phyloP scores from a whole-genome alignment of 2,888 invertebrate species.

The Ectemnius cavifrons region DNA sequence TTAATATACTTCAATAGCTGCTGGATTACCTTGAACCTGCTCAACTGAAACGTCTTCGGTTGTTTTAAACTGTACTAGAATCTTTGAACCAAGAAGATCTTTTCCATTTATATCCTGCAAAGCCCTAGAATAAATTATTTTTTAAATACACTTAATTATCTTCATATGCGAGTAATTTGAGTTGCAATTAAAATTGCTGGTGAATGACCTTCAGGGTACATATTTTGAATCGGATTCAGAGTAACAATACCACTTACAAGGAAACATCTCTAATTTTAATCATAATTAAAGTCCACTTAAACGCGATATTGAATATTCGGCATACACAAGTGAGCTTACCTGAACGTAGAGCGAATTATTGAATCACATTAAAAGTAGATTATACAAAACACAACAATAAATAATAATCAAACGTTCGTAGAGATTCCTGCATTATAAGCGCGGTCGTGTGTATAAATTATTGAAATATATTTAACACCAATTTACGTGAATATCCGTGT shows the following conservation, averaged over 20 bases:
- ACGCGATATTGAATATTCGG: neutral
- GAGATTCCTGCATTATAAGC: slow-evolving; percentile 27
- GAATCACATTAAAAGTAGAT: slow-evolving; percentile 14
- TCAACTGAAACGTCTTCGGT: slow-evolving; percentile 65
- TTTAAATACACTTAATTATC: no score
- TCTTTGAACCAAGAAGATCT: slow-evolving; percentile 89
- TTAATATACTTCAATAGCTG: slow-evolving; percentile 2
- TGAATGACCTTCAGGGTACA: slow-evolving; percentile 53
- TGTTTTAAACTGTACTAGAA: slow-evolving; percentile 79
- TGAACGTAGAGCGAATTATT: slow-evolving; percentile 19
- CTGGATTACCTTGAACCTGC: slow-evolving; percentile 68
- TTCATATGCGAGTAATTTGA: slow-evolving; percentile 12
- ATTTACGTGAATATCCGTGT: slow-evolving; percentile 28
- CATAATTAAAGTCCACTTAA: slow-evolving; percentile 11
- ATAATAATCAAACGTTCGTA: slow-evolving; percentile 41
- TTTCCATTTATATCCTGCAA: slow-evolving; percentile 91
- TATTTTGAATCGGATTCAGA: slow-evolving; percentile 27
- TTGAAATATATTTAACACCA: slow-evolving; percentile 27
- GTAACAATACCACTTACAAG: neutral
- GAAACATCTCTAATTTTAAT: neutral
- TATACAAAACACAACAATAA: slow-evolving; percentile 43
- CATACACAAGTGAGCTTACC: no score
- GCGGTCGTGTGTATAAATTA: slow-evolving; percentile 29
- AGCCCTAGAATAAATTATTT: slow-evolving; percentile 81
- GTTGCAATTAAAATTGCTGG: slow-evolving; percentile 33